Evolutionary conservation across 2,797 vertebrate species (phyloP).

Genomic region (Chiroxiphia lanceolata): DNA sequence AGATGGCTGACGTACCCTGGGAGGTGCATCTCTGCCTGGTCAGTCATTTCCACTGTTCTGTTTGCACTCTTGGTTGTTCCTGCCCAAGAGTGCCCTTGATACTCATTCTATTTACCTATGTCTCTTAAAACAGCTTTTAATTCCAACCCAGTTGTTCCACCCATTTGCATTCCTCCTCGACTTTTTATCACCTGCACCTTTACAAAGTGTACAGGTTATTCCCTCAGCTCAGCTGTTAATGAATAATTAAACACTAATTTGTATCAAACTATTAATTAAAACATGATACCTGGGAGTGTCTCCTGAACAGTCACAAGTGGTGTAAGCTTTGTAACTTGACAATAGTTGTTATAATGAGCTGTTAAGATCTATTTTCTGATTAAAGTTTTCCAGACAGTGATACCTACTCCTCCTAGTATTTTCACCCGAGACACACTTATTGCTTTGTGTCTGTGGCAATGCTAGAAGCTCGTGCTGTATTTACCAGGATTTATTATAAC

Average conservation of each 20-base stretch:
- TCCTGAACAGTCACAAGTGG: not conserved
- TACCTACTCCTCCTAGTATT: not conserved
- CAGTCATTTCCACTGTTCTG: not conserved
- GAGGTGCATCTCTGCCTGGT: not conserved
- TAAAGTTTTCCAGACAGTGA: not conserved
- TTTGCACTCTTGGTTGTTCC: not conserved
- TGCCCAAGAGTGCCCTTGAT: not conserved
- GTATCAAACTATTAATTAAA: conserved; percentile 19
- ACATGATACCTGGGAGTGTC: not conserved
- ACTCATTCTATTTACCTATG: not conserved
- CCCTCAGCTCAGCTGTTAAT: not conserved
- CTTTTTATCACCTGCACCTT: not conserved
- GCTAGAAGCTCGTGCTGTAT: not conserved
- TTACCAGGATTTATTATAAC: not conserved
- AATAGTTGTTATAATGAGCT: not conserved
- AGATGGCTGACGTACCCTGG: not conserved
- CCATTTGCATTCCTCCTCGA: not conserved
- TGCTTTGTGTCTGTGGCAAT: not conserved
- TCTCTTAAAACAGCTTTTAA: not conserved
- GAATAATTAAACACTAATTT: not conserved
- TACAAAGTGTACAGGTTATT: not conserved
- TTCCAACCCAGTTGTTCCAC: not conserved
- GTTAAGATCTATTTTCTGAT: not conserved
- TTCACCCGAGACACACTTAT: not conserved
- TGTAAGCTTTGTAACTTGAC: not conserved